Conservation (phyloP, 2,113 vertebrate species). For the Mastomys natalensis region DNA sequence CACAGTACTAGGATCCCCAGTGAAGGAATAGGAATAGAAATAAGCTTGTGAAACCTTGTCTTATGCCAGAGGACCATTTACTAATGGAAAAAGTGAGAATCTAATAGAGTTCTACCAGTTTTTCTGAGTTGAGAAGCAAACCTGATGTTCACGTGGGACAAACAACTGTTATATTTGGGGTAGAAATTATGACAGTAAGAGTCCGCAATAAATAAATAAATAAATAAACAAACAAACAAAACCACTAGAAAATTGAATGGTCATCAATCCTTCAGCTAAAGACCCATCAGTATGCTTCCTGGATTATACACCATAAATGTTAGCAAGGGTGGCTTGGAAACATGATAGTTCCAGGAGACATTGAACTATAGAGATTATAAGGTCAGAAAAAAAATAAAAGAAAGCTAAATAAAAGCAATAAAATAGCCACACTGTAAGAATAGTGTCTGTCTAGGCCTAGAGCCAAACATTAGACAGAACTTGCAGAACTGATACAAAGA, state of each 20-base stretch:
- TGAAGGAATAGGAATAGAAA: neutral
- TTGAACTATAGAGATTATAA: neutral
- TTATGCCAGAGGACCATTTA: neutral
- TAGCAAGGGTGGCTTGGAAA: neutral
- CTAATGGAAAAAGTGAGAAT: neutral
- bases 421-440: accelerated
- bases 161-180: neutral
- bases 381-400: neutral
- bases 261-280: neutral
- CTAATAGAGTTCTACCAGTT: no score
- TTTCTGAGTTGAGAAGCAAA: neutral
- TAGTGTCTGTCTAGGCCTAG: neutral
- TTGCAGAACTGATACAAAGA: neutral
- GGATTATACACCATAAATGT: neutral
- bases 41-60: accelerated
- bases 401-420: neutral
- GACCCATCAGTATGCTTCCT: neutral
- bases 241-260: neutral
- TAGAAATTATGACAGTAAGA: neutral
- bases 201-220: neutral
- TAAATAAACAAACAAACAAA: no score
- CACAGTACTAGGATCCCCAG: neutral
- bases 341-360: neutral
- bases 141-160: neutral
- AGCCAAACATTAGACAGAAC: neutral